Conservation (phyloP, 2,888 invertebrate species). For the Trissoscelio sp. region DNA sequence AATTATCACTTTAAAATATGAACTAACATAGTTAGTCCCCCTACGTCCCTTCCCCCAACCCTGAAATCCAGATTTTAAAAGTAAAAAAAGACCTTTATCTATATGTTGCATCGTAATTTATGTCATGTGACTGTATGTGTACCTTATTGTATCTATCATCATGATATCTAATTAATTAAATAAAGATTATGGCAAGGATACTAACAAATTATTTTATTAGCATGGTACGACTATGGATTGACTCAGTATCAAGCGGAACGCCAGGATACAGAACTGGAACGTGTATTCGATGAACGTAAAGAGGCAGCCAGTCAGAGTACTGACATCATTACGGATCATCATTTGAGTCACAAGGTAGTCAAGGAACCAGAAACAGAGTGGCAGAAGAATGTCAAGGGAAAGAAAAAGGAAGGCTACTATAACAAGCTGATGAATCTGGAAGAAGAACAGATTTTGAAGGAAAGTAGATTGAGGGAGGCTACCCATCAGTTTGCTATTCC, state of each 20-base stretch:
- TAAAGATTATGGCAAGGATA: too few relatives aligned
- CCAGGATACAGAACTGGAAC: constrained; percentile 92
- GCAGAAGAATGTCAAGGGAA: constrained; percentile 92
- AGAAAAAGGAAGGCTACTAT: constrained; percentile 93
- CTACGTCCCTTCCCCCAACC: too few relatives aligned
- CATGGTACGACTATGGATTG: constrained; percentile 96
- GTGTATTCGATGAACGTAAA: constrained; percentile 93
- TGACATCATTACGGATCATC: constrained; percentile 85
- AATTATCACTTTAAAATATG: too few relatives aligned
- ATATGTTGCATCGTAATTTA: constrained; percentile 78
- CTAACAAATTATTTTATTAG: constrained; percentile 83
- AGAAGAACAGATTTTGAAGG: constrained; percentile 93
- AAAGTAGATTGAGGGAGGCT: constrained; percentile 90
- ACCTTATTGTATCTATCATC: not conserved
- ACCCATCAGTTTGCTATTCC: constrained; percentile 93
- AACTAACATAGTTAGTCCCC: too few relatives aligned
- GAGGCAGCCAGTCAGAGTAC: constrained; percentile 88
- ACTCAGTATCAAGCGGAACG: constrained; percentile 93
- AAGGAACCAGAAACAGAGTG: constrained; percentile 92
- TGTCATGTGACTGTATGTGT: constrained; percentile 75
- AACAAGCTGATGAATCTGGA: constrained; percentile 92
- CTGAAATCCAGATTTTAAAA: constrained; percentile 10
- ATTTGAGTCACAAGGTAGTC: constrained; percentile 85
- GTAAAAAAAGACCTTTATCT: constrained; percentile 36
- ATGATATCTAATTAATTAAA: too few relatives aligned